Conservation (phyloP, 1,140 invertebrate genomes). For the Saccostrea echinata region DNA sequence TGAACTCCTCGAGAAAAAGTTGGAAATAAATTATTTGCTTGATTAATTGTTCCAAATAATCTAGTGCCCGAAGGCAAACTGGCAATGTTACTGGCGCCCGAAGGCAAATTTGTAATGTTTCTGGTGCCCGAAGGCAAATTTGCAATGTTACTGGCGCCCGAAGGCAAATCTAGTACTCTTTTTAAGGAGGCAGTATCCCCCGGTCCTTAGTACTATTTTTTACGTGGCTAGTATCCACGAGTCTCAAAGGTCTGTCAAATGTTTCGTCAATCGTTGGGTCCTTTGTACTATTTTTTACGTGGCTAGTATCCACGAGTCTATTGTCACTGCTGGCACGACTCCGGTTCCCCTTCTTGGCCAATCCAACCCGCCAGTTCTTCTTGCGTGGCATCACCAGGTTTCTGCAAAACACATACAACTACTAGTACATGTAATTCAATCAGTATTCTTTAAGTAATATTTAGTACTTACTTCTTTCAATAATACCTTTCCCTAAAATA, state of each 20-base stretch:
- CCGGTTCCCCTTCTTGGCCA: background rate
- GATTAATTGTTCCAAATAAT: background rate
- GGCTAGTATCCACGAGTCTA: slow-evolving; percentile 3
- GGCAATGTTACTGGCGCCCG: background rate
- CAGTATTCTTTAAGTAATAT: too few relatives aligned
- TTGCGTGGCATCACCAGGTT: background rate
- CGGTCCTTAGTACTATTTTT: background rate
- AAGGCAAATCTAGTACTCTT: slow-evolving; percentile 20
- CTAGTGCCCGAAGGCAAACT: background rate
- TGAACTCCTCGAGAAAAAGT: slow-evolving; percentile 12
- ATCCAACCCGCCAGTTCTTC: background rate
- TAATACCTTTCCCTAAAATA: too few relatives aligned
- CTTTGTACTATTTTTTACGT: background rate
- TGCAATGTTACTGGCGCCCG: background rate
- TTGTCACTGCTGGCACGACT: background rate
- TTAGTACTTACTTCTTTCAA: too few relatives aligned
- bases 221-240: background rate
- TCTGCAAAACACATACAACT: background rate
- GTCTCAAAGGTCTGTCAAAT: background rate
- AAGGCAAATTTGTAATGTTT: background rate
- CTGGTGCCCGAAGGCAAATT: background rate
- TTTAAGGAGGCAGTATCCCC: slow-evolving; percentile 5
- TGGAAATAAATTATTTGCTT: slow-evolving; percentile 37
- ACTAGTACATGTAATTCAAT: too few relatives aligned
- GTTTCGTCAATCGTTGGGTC: background rate